These are phyloP conservation scores for Trissoscelio sp. DNA, from an alignment of 2,888 invertebrate species.

Conservation along the genomic window DNA sequence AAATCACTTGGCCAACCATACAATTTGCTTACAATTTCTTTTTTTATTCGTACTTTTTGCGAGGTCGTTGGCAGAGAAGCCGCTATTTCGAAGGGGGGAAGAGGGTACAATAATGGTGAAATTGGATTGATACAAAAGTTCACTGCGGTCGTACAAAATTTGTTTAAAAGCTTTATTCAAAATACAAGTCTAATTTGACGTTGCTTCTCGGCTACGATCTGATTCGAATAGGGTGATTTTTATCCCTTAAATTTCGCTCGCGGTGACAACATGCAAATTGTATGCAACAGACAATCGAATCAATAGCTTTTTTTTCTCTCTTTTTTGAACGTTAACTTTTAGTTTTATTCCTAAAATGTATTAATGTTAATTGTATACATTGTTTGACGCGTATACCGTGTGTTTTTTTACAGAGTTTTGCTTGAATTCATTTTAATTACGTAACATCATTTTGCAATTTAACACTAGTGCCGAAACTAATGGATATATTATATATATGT, in stretches of 20 bases:
- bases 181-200: slow-evolving; percentile 43
- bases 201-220: slow-evolving; percentile 1
- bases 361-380: slow-evolving; percentile 40
- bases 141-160: slow-evolving; percentile 46
- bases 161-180: slow-evolving; percentile 48
- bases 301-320: slow-evolving; percentile 3
- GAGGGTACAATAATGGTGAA: neutral
- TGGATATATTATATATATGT: slow-evolving; percentile 12
- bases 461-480: slow-evolving; percentile 23
- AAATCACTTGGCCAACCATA: slow-evolving; percentile 67
- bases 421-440: neutral
- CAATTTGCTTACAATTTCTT: neutral
- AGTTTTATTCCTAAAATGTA: slow-evolving; percentile 7
- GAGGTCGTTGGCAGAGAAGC: slow-evolving; percentile 32
- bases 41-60: neutral
- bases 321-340: neutral
- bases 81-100: slow-evolving; percentile 3
- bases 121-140: slow-evolving; percentile 53
- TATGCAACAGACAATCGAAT: slow-evolving; percentile 38
- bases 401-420: slow-evolving; percentile 35
- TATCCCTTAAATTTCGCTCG: neutral
- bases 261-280: slow-evolving; percentile 51
- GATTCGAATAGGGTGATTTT: neutral
- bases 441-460: neutral
- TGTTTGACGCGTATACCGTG: slow-evolving; percentile 52